A percentile compares a stretch with the other conserved stretches of the same genome.
Evolutionary conservation across 2,113 vertebrate genomes (phyloP).

Genomic region (Pipra filicauda): DNA sequence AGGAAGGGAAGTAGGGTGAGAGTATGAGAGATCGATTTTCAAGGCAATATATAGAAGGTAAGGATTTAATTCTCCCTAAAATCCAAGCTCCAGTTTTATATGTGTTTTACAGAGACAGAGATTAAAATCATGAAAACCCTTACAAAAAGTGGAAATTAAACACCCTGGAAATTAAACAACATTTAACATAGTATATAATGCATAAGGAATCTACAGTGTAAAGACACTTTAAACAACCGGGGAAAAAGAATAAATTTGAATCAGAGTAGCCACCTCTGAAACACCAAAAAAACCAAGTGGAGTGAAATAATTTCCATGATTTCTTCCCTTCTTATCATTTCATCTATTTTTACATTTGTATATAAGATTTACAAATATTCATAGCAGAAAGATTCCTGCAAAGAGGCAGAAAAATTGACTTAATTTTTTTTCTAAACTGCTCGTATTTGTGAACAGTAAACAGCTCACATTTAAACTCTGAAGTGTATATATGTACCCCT

Average conservation of each 20-base stretch:
- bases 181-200: neutral
- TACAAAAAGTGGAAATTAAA: neutral
- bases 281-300: neutral
- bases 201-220: neutral
- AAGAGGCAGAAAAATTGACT: neutral
- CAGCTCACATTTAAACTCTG: neutral
- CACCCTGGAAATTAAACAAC: neutral
- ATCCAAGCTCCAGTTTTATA: neutral
- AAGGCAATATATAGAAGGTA: neutral
- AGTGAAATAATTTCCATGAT: neutral
- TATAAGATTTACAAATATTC: neutral
- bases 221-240: neutral
- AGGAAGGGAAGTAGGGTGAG: fast-evolving
- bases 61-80: neutral
- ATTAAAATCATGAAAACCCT: neutral
- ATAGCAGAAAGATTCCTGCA: neutral
- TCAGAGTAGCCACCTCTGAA: neutral
- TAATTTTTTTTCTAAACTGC: neutral
- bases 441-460: neutral
- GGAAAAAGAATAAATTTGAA: neutral
- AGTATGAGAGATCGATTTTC: neutral
- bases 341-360: neutral
- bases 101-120: neutral
- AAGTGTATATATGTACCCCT: neutral
- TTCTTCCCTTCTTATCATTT: neutral